Evolutionary conservation across 2,113 vertebrate genomes (phyloP), one percentile per base, ranked within the genome.

Genomic region (Procavia capensis): DNA sequence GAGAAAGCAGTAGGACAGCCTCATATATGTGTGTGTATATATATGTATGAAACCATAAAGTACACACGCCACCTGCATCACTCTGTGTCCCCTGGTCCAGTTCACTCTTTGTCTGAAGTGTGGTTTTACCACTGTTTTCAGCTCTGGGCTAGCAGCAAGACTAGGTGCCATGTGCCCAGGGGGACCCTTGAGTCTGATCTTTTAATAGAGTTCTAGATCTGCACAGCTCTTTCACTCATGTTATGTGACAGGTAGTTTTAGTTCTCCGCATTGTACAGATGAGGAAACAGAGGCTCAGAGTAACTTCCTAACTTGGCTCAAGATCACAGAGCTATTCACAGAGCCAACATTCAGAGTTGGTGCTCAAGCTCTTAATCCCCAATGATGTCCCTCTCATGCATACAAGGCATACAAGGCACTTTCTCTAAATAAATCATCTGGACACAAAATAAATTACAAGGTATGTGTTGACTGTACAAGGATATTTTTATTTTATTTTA

Each of bases 401-500:
- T 61, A 29, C 47, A 68, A 76, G 74, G 47, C 72, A 72, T 61
- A 29, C 47, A 68, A 76, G 74, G 25, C 2, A 34, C 70, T 36
- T 70, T 72, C 87, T 75, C 64, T 64, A 59, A 61, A 93, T 63
- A 91, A 90, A 85, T 63, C 85, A 92, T 72, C 31, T 45, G 41
- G 41, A 97, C 76, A 87, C 54, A 93, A 68, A 95, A 95, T 25
- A 59, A 70, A 83, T 74, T 64, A 78, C 63, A 87, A 88, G 29
- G 43, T 39, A 80, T 19, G 16, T 54, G 8, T 10, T 85, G 36
- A 79, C 41, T 96, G 94, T 79, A 88, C 61, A 68, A 82, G 90
- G 19, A 41, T 80, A 36, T 66, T 70, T 97, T 97, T 95, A 93
- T 70, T 97, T 97, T 95, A 93, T 85, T 93, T 94, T 91, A 85